These are phyloP conservation scores for Drosophila eohydei DNA, from an alignment of 2,888 invertebrate species.

Conservation along the genomic window DNA sequence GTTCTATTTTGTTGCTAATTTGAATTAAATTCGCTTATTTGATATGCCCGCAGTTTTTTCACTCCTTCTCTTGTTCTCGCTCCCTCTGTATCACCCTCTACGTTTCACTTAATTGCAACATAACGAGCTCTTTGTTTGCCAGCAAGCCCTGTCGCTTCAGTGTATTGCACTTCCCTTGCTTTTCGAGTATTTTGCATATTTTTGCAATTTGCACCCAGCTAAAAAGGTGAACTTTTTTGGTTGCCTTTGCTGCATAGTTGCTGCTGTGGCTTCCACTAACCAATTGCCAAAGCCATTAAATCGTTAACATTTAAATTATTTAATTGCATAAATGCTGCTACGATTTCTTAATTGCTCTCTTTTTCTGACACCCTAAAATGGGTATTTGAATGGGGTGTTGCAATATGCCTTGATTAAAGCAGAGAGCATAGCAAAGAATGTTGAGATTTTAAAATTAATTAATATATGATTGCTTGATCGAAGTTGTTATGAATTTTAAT, in stretches of 20 bases:
- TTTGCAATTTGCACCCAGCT: slow-evolving; percentile 46
- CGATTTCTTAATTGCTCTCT: slow-evolving; percentile 9
- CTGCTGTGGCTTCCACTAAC: slow-evolving; percentile 16
- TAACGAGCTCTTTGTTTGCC: slow-evolving; percentile 17
- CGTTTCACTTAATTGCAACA: slow-evolving; percentile 35
- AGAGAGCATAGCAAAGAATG: background rate
- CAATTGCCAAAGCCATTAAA: slow-evolving; percentile 62
- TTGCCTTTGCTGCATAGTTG: background rate
- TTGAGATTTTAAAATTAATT: background rate
- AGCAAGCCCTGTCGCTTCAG: slow-evolving; percentile 4
- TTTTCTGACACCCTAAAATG: background rate
- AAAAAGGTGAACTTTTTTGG: slow-evolving; percentile 14
- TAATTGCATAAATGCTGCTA: slow-evolving; percentile 42
- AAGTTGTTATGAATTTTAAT: too few relatives aligned
- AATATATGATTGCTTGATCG: background rate
- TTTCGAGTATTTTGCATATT: slow-evolving; percentile 54
- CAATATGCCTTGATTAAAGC: too few relatives aligned
- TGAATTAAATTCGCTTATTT: slow-evolving; percentile 23
- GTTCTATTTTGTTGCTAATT: slow-evolving; percentile 23
- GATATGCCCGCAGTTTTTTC: slow-evolving; percentile 17
- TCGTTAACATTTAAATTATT: slow-evolving; percentile 59
- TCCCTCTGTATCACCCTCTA: background rate
- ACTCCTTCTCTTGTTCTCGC: background rate
- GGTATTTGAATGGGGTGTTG: too few relatives aligned
- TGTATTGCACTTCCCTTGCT: slow-evolving; percentile 12